Conservation (phyloP, 2,888 invertebrate genomes). For the Hirtodrosophila histrioides region DNA sequence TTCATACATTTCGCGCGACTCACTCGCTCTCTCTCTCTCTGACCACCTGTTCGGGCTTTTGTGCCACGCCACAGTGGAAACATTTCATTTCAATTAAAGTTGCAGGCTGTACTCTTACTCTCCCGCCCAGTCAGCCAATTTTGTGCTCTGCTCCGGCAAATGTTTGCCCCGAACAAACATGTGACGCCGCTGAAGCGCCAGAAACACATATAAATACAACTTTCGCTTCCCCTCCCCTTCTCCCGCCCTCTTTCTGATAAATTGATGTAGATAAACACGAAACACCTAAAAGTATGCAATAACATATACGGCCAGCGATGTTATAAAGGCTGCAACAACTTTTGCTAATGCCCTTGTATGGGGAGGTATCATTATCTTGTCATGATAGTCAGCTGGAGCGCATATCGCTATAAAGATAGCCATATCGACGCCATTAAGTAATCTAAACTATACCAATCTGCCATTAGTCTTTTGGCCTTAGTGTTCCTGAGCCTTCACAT, state of each 20-base stretch:
- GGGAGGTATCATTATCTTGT: background rate
- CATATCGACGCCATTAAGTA: too few species aligned
- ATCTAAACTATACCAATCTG: too few species aligned
- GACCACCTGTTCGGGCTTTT: slow-evolving; percentile 40
- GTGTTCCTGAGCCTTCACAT: too few species aligned
- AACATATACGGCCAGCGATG: slow-evolving; percentile 11
- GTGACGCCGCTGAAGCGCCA: slow-evolving; percentile 31
- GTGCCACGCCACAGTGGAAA: slow-evolving; percentile 35
- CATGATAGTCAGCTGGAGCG: background rate
- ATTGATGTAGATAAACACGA: slow-evolving; percentile 19
- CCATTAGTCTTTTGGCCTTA: too few species aligned
- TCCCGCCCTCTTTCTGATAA: too few species aligned
- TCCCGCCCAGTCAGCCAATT: slow-evolving; percentile 34
- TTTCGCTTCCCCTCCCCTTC: background rate
- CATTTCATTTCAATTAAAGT: slow-evolving; percentile 76
- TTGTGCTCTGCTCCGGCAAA: slow-evolving; percentile 24
- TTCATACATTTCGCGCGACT: slow-evolving; percentile 44
- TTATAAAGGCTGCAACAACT: slow-evolving; percentile 22
- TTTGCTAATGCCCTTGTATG: background rate
- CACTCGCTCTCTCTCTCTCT: background rate
- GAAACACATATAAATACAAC: slow-evolving; percentile 33
- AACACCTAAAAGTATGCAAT: slow-evolving; percentile 60
- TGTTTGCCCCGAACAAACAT: slow-evolving; percentile 68
- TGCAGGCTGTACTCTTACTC: slow-evolving; percentile 17
- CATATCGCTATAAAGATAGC: too few species aligned